These are phyloP conservation scores for Pteria penguin DNA, from an alignment of 2,888 invertebrate species.

Conservation along the genomic window DNA sequence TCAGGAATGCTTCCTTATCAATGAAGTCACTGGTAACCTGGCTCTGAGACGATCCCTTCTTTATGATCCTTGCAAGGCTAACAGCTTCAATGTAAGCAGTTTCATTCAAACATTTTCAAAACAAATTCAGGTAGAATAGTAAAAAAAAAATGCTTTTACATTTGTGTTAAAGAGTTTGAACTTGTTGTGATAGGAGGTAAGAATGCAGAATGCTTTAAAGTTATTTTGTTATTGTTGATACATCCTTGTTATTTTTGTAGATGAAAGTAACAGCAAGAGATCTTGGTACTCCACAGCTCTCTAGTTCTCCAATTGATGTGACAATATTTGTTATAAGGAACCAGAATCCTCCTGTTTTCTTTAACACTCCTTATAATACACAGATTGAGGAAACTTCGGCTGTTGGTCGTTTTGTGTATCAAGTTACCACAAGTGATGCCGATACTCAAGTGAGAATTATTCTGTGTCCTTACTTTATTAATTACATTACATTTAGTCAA, in stretches of 20 bases:
- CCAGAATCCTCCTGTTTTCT: constrained; percentile 67
- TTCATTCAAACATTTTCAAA: too few species aligned
- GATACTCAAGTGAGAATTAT: constrained; percentile 54
- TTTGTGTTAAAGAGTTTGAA: too few species aligned
- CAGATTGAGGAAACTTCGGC: constrained; percentile 56
- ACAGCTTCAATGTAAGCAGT: constrained; percentile 60
- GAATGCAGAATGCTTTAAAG: too few species aligned
- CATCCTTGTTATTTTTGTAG: too few species aligned
- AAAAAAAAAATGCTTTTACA: too few species aligned
- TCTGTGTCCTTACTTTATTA: not conserved
- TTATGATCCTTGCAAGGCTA: constrained; percentile 58
- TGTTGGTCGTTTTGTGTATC: constrained; percentile 53
- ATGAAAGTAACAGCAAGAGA: constrained; percentile 70
- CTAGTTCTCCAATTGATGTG: constrained; percentile 57
- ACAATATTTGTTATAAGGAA: constrained; percentile 67
- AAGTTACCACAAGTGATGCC: constrained; percentile 60
- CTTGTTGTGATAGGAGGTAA: too few species aligned
- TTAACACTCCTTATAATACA: constrained; percentile 52
- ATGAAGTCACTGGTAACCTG: constrained; percentile 66
- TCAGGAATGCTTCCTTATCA: constrained; percentile 69
- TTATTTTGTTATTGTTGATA: too few species aligned
- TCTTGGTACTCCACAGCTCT: constrained; percentile 63
- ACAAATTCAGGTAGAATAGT: too few species aligned
- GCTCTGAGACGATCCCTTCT: constrained; percentile 62
- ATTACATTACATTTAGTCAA: not conserved